These are phyloP conservation scores for Lophotis ruficrista DNA, from an alignment of 2,113 vertebrate genomes.

Conservation along the genomic window DNA sequence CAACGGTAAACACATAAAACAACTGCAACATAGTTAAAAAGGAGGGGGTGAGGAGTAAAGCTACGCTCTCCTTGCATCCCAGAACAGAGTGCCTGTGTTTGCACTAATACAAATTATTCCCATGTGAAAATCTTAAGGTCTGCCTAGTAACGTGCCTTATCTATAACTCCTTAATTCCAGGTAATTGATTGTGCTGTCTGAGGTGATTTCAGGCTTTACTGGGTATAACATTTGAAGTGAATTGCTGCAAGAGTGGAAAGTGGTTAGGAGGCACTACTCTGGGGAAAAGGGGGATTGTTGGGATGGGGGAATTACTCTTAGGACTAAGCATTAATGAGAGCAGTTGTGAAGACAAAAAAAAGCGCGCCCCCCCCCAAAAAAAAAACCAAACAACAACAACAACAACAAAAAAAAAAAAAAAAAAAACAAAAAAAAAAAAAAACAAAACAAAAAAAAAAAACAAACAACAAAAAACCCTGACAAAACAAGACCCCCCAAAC, in stretches of 20 bases:
- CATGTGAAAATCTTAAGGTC: not conserved
- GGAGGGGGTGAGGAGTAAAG: rapidly evolving
- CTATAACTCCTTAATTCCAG: not conserved
- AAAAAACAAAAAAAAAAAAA: not conserved
- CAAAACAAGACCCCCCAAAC: not conserved
- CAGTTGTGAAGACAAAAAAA: not conserved
- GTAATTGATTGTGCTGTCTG: not conserved
- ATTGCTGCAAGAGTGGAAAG: not conserved
- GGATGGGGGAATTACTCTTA: not conserved
- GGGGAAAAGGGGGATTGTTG: not conserved
- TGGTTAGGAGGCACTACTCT: not conserved
- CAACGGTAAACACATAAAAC: not conserved
- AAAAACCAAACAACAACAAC: no score
- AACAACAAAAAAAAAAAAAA: not conserved
- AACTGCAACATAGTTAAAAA: not conserved
- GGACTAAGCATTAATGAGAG: not conserved
- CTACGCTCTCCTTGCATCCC: not conserved
- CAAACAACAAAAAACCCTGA: no score
- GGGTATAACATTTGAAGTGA: not conserved
- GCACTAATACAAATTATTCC: not conserved
- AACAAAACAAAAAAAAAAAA: no score
- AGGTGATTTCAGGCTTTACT: not conserved
- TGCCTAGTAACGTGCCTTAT: not conserved
- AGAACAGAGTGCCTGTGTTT: not conserved
- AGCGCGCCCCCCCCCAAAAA: no score